phyloP scores from a whole-genome alignment of 2,888 invertebrate species.

The Dryobota labecula region DNA sequence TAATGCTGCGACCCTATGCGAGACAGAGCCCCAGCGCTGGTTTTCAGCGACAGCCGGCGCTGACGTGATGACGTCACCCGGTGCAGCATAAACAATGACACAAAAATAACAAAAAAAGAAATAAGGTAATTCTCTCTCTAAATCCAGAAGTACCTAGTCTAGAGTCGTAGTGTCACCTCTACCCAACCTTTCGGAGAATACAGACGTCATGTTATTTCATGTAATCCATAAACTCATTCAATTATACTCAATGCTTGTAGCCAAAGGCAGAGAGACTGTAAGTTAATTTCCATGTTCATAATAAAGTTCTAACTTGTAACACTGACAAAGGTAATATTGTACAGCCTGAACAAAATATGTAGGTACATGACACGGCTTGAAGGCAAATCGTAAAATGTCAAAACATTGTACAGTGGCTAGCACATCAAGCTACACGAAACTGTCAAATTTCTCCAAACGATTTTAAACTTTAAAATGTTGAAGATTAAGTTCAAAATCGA shows the following conservation, averaged over 20 bases:
- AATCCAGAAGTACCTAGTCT: neutral
- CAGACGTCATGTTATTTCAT: neutral
- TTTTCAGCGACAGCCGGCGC: too few species aligned
- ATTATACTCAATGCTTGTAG: conserved; percentile 14
- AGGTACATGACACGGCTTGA: conserved; percentile 21
- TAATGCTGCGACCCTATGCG: too few species aligned
- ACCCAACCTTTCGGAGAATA: neutral
- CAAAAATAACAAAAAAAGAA: too few species aligned
- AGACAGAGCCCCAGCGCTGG: too few species aligned
- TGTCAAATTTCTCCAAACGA: too few species aligned
- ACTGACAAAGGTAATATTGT: conserved; percentile 26
- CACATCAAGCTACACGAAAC: too few species aligned
- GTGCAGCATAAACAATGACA: too few species aligned
- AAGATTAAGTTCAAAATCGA: too few species aligned
- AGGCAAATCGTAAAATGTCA: conserved; percentile 27
- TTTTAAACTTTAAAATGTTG: too few species aligned
- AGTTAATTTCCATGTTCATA: conserved; percentile 33
- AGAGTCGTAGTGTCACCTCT: neutral
- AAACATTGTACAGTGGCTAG: conserved; percentile 1
- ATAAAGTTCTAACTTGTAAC: conserved; percentile 32
- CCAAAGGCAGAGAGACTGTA: neutral
- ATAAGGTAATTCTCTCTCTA: too few species aligned
- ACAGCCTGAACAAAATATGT: conserved; percentile 15
- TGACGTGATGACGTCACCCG: too few species aligned
- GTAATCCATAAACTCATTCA: conserved; percentile 21